Base-by-base conservation (phyloP, 2,888 invertebrate species). In the Dioctria rufipes region DNA sequence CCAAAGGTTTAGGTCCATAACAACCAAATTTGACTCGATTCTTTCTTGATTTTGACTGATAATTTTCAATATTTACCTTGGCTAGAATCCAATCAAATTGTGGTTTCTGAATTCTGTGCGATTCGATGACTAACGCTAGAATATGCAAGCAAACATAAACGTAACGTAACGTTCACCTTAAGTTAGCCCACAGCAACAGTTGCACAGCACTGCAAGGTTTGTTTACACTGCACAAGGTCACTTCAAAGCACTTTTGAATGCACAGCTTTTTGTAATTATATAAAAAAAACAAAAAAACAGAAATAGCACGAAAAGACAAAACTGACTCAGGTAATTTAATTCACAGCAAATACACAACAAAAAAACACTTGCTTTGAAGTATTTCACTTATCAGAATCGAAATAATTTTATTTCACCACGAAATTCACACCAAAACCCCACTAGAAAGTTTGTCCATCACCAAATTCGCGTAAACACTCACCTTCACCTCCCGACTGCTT, bases 171-270 rank as follows among this genome's bases (percentile, higher is more conserved):
- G 25, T 25, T 25, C 25, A 25, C 25, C 25, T 25, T 25, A 25
- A 25, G 25, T 25, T 25, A 25, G 25, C 25, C 54, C 54, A 54
- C 54, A 5, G 46, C 46, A 25, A 25, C 25, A 25, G 25, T 25
- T 25, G 42, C 65, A 65, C 65, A 9, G 25, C 6, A 67, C 67
- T 51, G 51, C 69, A 40, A 69, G 49, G 69, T 69, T 54, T 54
- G 54, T 54, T 69, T 69, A 40, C 69, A 51, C 69, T 9, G 39
- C 69, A 69, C 69, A 69, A 69, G 69, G 69, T 69, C 54, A 69
- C 69, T 46, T 37, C 13, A 67, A 54, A 49, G 67, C 43, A 67
- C 67, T 67, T 49, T 13, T 37, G 11, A 25, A 25, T 25, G 25
- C 49, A 11, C 54, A 54, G 54, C n/a, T 54, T 54, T 54, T 54